Evolutionary conservation across 2,113 vertebrate species (phyloP).

Genomic region (Ancistrus triradiatus): DNA sequence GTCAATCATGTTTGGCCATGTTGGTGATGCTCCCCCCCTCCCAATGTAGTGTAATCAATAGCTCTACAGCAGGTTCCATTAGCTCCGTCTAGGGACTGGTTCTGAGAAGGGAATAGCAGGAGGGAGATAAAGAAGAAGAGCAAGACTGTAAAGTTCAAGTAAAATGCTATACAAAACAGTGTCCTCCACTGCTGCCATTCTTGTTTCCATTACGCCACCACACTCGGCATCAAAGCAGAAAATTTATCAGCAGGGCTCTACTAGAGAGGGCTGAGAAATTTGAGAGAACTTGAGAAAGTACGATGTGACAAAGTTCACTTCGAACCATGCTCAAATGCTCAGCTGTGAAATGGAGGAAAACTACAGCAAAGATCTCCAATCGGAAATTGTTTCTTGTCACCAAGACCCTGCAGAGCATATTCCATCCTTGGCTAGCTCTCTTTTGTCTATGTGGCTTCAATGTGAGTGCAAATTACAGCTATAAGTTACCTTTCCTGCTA

Average conservation of each 20-base stretch:
- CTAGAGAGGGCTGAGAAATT: neutral
- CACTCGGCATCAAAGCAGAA: neutral
- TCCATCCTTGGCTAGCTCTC: neutral
- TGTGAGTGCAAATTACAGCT: neutral
- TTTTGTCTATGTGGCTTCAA: neutral
- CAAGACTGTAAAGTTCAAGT: conserved; percentile 34
- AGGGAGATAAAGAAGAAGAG: neutral
- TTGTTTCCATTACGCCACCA: conserved; percentile 7
- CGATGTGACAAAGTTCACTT: neutral
- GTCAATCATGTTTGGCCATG: conserved; percentile 46
- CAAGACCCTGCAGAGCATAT: neutral
- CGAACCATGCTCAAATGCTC: neutral
- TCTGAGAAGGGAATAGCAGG: conserved; percentile 9
- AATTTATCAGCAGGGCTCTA: conserved; percentile 1
- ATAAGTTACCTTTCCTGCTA: neutral
- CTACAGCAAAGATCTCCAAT: neutral
- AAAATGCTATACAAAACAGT: neutral
- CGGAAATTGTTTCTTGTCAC: neutral
- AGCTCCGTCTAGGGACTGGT: conserved; percentile 41
- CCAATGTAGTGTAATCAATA: conserved; percentile 47
- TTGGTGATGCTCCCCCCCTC: conserved; percentile 31
- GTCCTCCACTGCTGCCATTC: conserved; percentile 4
- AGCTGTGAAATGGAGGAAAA: neutral
- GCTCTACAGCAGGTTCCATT: conserved; percentile 45
- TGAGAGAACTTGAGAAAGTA: neutral